These are phyloP conservation scores for Sebastes nivosus DNA, from an alignment of 2,797 vertebrate species.

Conservation along the genomic window DNA sequence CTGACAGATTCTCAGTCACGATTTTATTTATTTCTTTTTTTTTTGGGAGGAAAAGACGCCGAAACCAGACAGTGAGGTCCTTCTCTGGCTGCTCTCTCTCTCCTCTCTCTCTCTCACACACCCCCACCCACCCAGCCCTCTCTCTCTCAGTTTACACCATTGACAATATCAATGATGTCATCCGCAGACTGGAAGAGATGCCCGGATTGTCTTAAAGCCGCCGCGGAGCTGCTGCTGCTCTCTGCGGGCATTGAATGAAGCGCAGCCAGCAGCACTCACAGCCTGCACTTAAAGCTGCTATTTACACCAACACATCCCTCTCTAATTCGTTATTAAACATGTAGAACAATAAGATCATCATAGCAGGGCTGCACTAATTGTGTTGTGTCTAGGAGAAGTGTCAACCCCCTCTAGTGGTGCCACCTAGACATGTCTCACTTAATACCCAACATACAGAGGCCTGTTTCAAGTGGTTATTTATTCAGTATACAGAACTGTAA, in stretches of 20 bases:
- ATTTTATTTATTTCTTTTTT: constrained; percentile 3
- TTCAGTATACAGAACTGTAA: too few relatives aligned
- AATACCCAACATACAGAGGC: background rate
- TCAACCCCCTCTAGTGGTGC: background rate
- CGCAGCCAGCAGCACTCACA: background rate
- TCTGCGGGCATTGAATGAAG: constrained; percentile 34
- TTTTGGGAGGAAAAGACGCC: constrained; percentile 10
- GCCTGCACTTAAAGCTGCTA: background rate
- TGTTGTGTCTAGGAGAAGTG: background rate
- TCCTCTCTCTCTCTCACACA: constrained; percentile 9
- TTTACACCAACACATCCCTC: background rate
- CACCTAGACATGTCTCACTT: background rate
- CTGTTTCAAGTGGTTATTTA: background rate
- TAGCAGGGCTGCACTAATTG: background rate
- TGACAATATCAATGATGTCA: constrained; percentile 85
- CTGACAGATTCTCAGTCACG: constrained; percentile 27
- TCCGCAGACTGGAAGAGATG: constrained; percentile 75
- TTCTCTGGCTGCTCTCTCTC: constrained; percentile 10
- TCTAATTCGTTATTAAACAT: too few relatives aligned
- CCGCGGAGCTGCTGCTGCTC: constrained; percentile 11
- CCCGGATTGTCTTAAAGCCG: constrained; percentile 84
- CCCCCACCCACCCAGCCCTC: constrained; percentile 47
- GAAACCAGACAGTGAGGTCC: constrained; percentile 43
- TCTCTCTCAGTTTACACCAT: constrained; percentile 68
- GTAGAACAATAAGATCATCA: background rate